Base-by-base conservation (phyloP, 2,797 vertebrate genomes). In the Liasis olivaceus region DNA sequence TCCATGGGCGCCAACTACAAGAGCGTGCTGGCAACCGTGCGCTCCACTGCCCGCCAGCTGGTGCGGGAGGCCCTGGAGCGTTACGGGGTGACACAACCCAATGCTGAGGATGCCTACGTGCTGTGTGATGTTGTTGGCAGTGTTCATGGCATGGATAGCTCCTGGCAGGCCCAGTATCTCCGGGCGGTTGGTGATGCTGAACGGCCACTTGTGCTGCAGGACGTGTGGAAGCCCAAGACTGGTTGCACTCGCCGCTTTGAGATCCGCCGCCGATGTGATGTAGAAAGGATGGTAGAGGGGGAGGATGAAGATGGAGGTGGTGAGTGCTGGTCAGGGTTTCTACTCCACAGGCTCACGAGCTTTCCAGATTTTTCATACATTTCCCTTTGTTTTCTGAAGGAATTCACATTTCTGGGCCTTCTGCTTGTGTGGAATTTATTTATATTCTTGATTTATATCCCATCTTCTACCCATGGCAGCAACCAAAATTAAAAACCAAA, bases 211-310 rank as follows among this genome's bases (percentile, higher is more conserved):
- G 97, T 99, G 96, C 97, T 99, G 93, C 98, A 99, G 95, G 99
- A 99, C 95, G 98, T 99, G 97, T 99, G 99, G 99, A 98, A 94
- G 92, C 98, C 98, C 20, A 98, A 99, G 94, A 98, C 98, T 0
- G 99, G 99, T 22, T 99, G 98, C 90, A 99, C 98, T 90, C 98
- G 99, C 4, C 98, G 98, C 77, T 99, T 99, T 96, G 99, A 99
- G 97, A 98, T 99, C 92, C 98, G 98, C 58, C 97, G 98, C 47
- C 98, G 98, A 92, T 98, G 98, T 14, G 98, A 99, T 86, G 98
- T 97, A 96, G 98, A 99, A 72, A 97, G 97, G 4, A 98, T 98
- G 94, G 97, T 97, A 26, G 95, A 95, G 0, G 95, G 92, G 0
- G 98, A 99, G 31, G 97, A 98, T 28, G 98, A 98, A 1, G 98